A percentile compares a stretch with the other conserved stretches of the same genome.
Conservation (phyloP, 2,113 vertebrate genomes). For the Xyliphius kryptos region DNA sequence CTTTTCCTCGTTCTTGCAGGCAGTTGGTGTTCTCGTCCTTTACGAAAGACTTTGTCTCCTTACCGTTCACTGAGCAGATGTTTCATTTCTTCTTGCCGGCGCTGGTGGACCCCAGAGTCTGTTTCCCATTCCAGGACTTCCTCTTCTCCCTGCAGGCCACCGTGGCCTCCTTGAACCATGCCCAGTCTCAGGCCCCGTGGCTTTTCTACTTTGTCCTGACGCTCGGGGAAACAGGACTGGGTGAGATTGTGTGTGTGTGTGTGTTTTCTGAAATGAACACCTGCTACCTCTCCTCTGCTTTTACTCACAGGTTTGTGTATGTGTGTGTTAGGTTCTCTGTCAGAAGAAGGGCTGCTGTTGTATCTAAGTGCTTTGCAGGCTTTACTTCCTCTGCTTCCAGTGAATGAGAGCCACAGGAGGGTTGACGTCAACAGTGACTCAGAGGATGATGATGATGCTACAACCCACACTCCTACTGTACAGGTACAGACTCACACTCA, state of each 20-base stretch:
- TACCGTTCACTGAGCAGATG: constrained; percentile 92
- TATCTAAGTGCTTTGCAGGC: constrained; percentile 83
- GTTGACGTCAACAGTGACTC: constrained; percentile 83
- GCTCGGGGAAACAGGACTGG: constrained; percentile 79
- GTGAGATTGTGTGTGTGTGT: constrained; percentile 57
- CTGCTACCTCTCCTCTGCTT: no score
- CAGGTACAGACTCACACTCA: constrained; percentile 57
- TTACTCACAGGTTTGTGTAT: constrained; percentile 38
- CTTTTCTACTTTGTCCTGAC: constrained; percentile 91
- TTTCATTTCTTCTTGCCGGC: constrained; percentile 92
- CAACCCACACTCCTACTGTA: constrained; percentile 57
- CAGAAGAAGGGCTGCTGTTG: constrained; percentile 85
- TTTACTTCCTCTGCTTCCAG: constrained; percentile 81
- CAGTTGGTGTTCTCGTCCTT: constrained; percentile 89
- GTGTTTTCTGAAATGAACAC: not conserved
- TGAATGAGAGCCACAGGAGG: constrained; percentile 65
- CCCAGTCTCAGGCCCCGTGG: constrained; percentile 74
- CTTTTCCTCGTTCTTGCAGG: constrained; percentile 57
- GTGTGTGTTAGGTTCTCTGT: constrained; percentile 70
- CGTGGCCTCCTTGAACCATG: constrained; percentile 50
- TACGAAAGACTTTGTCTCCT: constrained; percentile 85
- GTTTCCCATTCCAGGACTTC: constrained; percentile 89
- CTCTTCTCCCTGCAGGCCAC: constrained; percentile 75
- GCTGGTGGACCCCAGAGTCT: constrained; percentile 70
- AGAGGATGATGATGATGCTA: constrained; percentile 81